phyloP scores from a whole-genome alignment of 2,888 invertebrate genomes.

The Platycheirus rosarum region DNA sequence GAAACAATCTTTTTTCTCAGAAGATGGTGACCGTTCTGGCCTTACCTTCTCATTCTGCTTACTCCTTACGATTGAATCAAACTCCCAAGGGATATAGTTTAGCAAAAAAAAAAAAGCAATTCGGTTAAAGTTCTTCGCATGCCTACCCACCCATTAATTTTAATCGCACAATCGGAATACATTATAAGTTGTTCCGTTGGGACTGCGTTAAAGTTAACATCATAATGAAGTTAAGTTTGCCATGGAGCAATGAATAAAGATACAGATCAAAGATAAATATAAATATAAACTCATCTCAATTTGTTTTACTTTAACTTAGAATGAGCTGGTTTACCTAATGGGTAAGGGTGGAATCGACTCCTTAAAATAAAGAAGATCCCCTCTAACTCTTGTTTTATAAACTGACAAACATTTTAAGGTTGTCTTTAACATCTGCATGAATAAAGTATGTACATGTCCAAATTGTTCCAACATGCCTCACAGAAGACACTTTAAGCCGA shows the following conservation, averaged over 20 bases:
- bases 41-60: neutral
- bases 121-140: slow-evolving; percentile 33
- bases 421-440: neutral
- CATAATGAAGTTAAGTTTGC: slow-evolving; percentile 48
- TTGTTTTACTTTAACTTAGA: neutral
- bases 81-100: slow-evolving; percentile 37
- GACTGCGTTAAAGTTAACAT: slow-evolving; percentile 25
- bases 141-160: slow-evolving; percentile 21
- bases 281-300: slow-evolving; percentile 1
- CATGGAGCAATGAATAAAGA: slow-evolving; percentile 3
- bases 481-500: neutral
- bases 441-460: neutral
- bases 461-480: neutral
- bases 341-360: neutral
- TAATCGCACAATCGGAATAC: slow-evolving; percentile 56
- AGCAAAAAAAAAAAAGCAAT: neutral
- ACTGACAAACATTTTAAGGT: neutral
- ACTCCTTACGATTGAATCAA: neutral
- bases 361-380: neutral
- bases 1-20: neutral
- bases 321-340: neutral
- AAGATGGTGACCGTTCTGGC: neutral
- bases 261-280: slow-evolving; percentile 52
- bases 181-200: slow-evolving; percentile 45
- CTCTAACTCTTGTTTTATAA: neutral